Conservation (phyloP, 53 echinoderm and acorn worm species). For the Luidia sarsii region DNA sequence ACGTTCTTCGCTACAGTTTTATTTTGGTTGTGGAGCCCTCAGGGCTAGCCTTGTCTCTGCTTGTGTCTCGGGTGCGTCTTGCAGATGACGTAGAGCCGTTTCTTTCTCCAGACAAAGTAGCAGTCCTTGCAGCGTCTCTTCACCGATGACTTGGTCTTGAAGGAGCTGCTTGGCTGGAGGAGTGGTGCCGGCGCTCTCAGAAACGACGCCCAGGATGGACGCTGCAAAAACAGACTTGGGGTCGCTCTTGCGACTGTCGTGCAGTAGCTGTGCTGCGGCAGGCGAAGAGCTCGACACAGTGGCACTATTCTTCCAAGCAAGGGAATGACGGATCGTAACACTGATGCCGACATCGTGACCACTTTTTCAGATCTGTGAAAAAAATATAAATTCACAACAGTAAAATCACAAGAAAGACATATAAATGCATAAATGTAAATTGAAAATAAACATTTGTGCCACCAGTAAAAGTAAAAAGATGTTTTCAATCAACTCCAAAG, state of each 20-base stretch:
- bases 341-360: conserved; percentile 14
- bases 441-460: too few species aligned
- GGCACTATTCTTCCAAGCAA: not conserved
- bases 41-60: conserved; percentile 63
- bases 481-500: too few species aligned
- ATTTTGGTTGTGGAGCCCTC: too few species aligned
- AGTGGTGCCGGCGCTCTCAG: not conserved
- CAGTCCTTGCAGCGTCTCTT: conserved; percentile 94
- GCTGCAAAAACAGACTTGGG: too few species aligned
- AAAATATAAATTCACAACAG: too few species aligned
- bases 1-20: too few species aligned
- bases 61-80: conserved; percentile 87
- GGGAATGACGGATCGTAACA: conserved; percentile 13
- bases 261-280: too few species aligned
- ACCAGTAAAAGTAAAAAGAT: too few species aligned
- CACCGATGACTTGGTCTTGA: conserved; percentile 78
- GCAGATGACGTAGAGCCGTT: conserved; percentile 73
- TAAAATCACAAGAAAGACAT: too few species aligned
- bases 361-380: not conserved
- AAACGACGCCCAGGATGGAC: not conserved
- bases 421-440: too few species aligned
- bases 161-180: conserved; percentile 21
- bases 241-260: too few species aligned
- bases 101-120: conserved; percentile 62
- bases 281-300: not conserved